Percentiles rank a stretch among this genome's conserved stretches.
These are phyloP conservation scores for Heterohyrax brucei DNA, from an alignment of 2,797 vertebrate genomes.

Conservation along the genomic window DNA sequence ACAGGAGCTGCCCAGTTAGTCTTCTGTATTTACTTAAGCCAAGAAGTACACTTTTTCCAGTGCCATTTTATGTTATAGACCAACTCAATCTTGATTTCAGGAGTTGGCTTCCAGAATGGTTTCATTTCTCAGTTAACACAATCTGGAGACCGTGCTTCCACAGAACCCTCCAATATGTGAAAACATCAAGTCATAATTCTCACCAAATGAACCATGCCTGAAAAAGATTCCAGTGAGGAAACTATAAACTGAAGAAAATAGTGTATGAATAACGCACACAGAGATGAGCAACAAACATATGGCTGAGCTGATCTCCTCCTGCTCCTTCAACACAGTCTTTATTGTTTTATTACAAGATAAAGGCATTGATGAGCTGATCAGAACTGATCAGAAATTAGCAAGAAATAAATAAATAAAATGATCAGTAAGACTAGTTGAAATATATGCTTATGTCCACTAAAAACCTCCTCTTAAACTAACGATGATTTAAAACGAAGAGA, in stretches of 20 bases:
- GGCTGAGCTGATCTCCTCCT: not conserved
- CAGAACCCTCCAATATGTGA: too few species aligned
- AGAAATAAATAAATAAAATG: not conserved
- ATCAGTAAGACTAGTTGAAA: not conserved
- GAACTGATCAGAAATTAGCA: not conserved
- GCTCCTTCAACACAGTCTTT: not conserved
- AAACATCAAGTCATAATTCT: not conserved
- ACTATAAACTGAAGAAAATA: not conserved
- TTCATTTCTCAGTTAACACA: too few species aligned
- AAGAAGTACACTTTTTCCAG: too few species aligned
- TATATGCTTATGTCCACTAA: not conserved
- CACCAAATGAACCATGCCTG: conserved; percentile 21
- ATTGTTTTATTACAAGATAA: not conserved
- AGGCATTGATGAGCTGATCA: not conserved
- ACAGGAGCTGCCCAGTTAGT: too few species aligned
- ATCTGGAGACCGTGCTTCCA: too few species aligned
- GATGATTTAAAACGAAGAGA: not conserved
- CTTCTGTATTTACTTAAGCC: too few species aligned
- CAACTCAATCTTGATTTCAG: too few species aligned
- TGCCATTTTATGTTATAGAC: too few species aligned
- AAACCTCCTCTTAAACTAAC: not conserved
- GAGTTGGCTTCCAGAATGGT: too few species aligned
- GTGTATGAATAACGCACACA: not conserved
- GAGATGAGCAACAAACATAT: not conserved
- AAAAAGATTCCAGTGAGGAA: conserved; percentile 58